Base-by-base conservation (phyloP, 2,797 vertebrate genomes). In the Channa striata region DNA sequence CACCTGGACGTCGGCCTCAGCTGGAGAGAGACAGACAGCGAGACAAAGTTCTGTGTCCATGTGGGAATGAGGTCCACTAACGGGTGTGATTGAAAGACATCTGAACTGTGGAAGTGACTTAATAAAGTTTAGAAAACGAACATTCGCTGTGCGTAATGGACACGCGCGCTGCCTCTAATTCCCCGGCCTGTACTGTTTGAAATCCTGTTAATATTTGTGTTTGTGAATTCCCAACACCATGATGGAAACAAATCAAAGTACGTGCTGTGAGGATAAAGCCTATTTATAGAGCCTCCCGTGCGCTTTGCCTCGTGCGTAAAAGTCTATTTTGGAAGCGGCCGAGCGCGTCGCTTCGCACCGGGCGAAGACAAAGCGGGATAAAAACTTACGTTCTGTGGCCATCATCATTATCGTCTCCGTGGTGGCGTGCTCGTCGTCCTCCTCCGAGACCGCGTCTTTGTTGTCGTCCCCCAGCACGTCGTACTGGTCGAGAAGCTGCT, bases 401-500 rank as follows among this genome's bases (percentile, higher is more conserved):
- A 98, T 97, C 74, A 96, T 95, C 93, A 99, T 97, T 82, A 99
- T 94, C 4, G 96, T 98, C 92, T 99, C 98, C 1, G 97, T 97
- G 78, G 92, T 96, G 51, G 95, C 97, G 34, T 98, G 98, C 80
- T 98, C 97, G 25, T 99, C 97, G 82, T 99, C 98, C 11, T 99
- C 97, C 83, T 98, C 96, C 89, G 95, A 69, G 68, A 94, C 93
- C 62, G 91, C 95, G 61, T 97, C 96, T 70, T 94, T 96, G 89
- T 95, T 97, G 92, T 97, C 97, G 46, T 99, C 97, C 53, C 96
- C 94, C 90, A 99, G 95, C 57, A 99, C 94, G 39, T 99, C 98
- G 84, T 99, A 99, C 91, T 98, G 97, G 94, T 99, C 97, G 74
- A 99, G 97, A 36, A 99, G 93, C 90, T 98, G 96, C 93, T 97